Conservation (phyloP, 2,797 vertebrate genomes). For the Malacoctenus gilli region DNA sequence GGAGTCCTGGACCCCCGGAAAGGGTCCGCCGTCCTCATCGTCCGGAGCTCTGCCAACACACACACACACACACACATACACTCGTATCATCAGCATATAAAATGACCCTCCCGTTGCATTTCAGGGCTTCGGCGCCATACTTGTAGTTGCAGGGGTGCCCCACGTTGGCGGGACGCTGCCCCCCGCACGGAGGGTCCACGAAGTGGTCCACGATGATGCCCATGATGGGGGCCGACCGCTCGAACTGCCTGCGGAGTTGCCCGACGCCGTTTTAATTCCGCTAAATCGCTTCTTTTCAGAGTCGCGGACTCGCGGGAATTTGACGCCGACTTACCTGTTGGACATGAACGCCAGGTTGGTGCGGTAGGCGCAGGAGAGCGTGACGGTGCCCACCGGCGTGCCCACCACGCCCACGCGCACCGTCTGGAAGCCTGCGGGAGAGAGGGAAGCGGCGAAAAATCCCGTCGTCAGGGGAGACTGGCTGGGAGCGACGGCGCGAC, state of each 20-base stretch:
- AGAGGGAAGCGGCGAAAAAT: not conserved
- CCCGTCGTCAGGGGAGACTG: too few species aligned
- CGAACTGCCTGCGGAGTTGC: conserved; percentile 94
- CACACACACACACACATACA: not conserved
- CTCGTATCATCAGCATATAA: too few species aligned
- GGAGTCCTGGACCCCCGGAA: conserved; percentile 92
- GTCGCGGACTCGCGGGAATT: too few species aligned
- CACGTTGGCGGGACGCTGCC: conserved; percentile 82
- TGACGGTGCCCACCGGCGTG: conserved; percentile 95
- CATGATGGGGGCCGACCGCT: conserved; percentile 96
- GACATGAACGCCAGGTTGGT: conserved; percentile 99
- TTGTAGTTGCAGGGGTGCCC: conserved; percentile 80
- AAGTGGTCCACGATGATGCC: conserved; percentile 99
- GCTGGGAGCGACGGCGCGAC: too few species aligned
- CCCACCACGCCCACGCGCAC: conserved; percentile 97
- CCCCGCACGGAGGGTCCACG: conserved; percentile 91
- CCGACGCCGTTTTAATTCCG: too few species aligned
- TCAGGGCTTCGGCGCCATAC: conserved; percentile 21
- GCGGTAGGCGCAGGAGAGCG: conserved; percentile 96
- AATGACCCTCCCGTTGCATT: too few species aligned
- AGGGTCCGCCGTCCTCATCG: conserved; percentile 85
- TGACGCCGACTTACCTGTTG: conserved; percentile 83
- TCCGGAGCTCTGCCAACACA: conserved; percentile 81
- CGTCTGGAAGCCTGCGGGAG: conserved; percentile 90
- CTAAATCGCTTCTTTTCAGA: too few species aligned